A percentile compares a stretch with the other conserved stretches of the same genome.
phyloP scores from a whole-genome alignment of 2,888 invertebrate species.

The Microctonus hyperodae region DNA sequence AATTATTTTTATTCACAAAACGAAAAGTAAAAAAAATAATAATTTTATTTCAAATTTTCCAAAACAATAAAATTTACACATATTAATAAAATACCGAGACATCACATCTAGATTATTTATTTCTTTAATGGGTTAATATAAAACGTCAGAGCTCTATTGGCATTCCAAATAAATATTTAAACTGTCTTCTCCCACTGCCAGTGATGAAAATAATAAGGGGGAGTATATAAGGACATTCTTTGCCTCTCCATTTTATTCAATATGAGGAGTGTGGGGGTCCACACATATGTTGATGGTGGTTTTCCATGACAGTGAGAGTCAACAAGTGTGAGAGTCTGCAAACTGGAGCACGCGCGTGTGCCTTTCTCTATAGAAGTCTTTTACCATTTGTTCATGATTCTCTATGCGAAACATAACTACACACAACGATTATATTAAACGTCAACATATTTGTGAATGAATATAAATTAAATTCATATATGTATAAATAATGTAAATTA shows the following conservation, averaged over 20 bases:
- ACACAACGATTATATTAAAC: background rate
- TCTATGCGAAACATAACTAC: background rate
- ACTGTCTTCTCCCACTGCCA: background rate
- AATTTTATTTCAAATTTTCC: background rate
- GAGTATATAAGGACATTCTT: conserved; percentile 6
- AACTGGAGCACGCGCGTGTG: conserved; percentile 39
- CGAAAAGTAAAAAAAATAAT: background rate
- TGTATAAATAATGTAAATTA: background rate
- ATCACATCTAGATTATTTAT: background rate
- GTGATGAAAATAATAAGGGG: background rate
- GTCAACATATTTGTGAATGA: background rate
- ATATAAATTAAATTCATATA: background rate
- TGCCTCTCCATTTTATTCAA: background rate
- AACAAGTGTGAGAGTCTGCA: conserved; percentile 32
- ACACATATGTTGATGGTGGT: conserved; percentile 9
- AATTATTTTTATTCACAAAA: background rate
- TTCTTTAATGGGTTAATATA: background rate
- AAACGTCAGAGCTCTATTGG: background rate
- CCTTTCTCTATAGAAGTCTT: conserved; percentile 38
- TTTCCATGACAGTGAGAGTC: conserved; percentile 17
- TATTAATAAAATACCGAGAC: background rate
- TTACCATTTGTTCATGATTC: conserved; percentile 6
- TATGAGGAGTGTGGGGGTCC: background rate
- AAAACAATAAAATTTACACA: background rate
- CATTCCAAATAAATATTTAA: background rate